Evolutionary conservation across 2,888 invertebrate species (phyloP).

Genomic region (Sturmia bella): DNA sequence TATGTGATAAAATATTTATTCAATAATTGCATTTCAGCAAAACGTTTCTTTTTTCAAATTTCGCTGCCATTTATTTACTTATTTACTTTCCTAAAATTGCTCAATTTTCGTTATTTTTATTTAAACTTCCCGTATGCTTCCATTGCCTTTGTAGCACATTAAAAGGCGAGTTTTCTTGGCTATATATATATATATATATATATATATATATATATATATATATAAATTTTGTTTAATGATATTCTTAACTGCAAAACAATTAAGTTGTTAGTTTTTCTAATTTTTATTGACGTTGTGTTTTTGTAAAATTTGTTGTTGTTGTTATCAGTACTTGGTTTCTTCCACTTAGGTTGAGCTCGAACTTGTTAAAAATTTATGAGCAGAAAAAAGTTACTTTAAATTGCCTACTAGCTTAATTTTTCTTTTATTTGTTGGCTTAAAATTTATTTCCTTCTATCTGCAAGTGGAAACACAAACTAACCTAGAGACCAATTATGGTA

Average conservation of each 20-base stretch:
- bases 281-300: conserved; percentile 1
- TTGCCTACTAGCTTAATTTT: conserved; percentile 15
- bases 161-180: too few species aligned
- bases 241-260: conserved; percentile 45
- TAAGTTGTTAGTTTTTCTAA: conserved; percentile 23
- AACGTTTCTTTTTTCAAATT: too few species aligned
- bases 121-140: neutral
- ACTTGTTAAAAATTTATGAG: conserved; percentile 46
- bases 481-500: too few species aligned
- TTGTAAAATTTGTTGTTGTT: too few species aligned
- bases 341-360: conserved; percentile 34
- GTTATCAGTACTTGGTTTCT: conserved; percentile 23
- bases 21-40: too few species aligned
- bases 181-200: conserved; percentile 11
- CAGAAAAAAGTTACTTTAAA: conserved; percentile 51
- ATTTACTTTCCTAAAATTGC: too few species aligned
- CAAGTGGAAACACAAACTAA: neutral
- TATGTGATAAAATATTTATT: too few species aligned
- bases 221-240: conserved; percentile 22
- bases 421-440: neutral
- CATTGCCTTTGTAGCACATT: too few species aligned
- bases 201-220: neutral
- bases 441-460: neutral
- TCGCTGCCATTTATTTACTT: neutral
- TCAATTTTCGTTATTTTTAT: neutral